Base-by-base conservation (phyloP, 2,888 invertebrate species). In the Parnassius mnemosyne region DNA sequence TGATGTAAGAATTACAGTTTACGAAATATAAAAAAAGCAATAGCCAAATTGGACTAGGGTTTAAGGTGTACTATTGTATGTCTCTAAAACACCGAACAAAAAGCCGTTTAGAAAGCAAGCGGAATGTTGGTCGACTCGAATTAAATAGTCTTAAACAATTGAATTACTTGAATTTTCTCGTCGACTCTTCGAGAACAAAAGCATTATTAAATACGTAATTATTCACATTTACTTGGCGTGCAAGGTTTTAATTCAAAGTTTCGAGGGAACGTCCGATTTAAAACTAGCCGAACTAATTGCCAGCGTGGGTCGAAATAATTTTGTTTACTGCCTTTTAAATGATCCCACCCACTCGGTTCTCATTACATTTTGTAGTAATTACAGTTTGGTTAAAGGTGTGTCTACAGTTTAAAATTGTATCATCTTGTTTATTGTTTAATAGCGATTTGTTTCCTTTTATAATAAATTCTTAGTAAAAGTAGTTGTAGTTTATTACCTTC, bases 121-220 rank as follows among this genome's bases (percentile, higher is more conserved):
- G 73, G 76, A 75, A 72, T 76, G 80, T 76, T 81, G 82, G 79
- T 78, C 80, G 80, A 73, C 71, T 83, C 83, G 79, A 89, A 87
- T 89, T 89, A 87, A 89, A 89, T 79, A 85, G 83, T 83, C 81
- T 83, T 85, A 88, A 87, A 90, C 91, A 91, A 91, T 91, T 91
- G 91, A 91, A 90, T 91, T 91, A 91, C 90, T 84, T 84, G 89
- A 85, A 87, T 89, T 90, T 89, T 85, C 91, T 87, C 85, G 83
- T 86, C 82, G 79, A 78, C 75, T 76, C 75, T 79, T 75, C 77
- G 87, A 87, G 90, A 91, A 91, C 91, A 91, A 91, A 90, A 88
- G 90, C 89, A 83, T 90, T 91, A 91, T 90, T 91, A 91, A 91
- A 89, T 88, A 88, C 89, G 90, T 87, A 91, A 90, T 90, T 91